Conservation (phyloP, 2,797 vertebrate species). For the Nannoperca australis region DNA sequence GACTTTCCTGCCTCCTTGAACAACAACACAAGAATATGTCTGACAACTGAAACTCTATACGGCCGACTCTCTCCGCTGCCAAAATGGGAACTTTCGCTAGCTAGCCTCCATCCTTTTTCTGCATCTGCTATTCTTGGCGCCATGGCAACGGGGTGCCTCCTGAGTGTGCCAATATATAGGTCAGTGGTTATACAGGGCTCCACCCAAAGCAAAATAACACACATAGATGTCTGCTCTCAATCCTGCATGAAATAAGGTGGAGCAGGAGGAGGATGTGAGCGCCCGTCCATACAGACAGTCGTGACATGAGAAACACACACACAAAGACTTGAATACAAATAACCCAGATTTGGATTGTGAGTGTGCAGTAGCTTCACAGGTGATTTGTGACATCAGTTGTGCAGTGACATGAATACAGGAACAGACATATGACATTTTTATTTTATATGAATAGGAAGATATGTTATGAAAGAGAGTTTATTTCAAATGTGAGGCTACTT, state of each 20-base stretch:
- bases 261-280: constrained; percentile 24
- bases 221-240: constrained; percentile 52
- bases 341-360: constrained; percentile 67
- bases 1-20: constrained; percentile 44
- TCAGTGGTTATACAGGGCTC: constrained; percentile 72
- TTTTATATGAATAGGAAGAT: no score
- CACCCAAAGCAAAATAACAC: constrained; percentile 65
- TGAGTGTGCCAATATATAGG: constrained; percentile 77
- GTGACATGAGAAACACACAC: constrained; percentile 40
- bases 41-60: constrained; percentile 9
- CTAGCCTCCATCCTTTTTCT: constrained; percentile 38
- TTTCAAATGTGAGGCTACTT: no score
- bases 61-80: constrained; percentile 27
- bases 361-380: constrained; percentile 60
- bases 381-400: constrained; percentile 65
- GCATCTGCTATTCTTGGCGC: constrained; percentile 57
- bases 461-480: no score
- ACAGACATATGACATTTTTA: background rate
- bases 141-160: constrained; percentile 71
- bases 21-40: constrained; percentile 36
- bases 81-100: constrained; percentile 54
- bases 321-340: constrained; percentile 53
- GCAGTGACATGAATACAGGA: constrained; percentile 56
- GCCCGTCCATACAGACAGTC: constrained; percentile 19
- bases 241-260: constrained; percentile 40